Conservation (phyloP, 2,113 vertebrate species). For the Dasypus novemcinctus region DNA sequence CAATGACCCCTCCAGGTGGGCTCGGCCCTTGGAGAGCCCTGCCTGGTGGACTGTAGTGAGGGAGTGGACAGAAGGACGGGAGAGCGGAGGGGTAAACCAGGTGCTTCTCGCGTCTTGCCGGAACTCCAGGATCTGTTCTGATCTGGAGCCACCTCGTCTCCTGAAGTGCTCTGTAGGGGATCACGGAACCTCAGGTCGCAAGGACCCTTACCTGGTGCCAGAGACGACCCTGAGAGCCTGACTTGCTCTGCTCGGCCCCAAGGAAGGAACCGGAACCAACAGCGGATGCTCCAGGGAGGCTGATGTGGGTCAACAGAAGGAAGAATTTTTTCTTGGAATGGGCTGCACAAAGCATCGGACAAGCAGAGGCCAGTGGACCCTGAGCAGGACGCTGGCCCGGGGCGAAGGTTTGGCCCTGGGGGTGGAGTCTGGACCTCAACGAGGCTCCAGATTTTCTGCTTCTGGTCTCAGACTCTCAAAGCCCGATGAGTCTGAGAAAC, state of each 20-base stretch:
- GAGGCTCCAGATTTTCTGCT: background rate
- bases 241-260: background rate
- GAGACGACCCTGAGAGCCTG: background rate
- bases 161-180: accelerated
- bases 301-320: background rate
- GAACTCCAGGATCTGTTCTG: background rate
- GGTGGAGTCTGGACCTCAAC: background rate
- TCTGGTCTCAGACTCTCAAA: background rate
- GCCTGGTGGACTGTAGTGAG: background rate
- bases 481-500: background rate
- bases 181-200: background rate
- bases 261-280: background rate
- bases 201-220: background rate
- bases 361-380: background rate
- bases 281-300: background rate
- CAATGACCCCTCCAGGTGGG: background rate
- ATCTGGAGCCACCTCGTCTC: background rate
- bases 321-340: background rate
- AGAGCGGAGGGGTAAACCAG: background rate
- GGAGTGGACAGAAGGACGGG: background rate
- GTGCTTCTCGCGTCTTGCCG: background rate
- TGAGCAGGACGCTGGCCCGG: background rate
- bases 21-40: background rate
- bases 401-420: background rate
- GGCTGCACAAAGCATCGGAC: background rate